These are phyloP conservation scores for Yponomeuta sedellus DNA, from an alignment of 2,888 invertebrate species.

Conservation along the genomic window DNA sequence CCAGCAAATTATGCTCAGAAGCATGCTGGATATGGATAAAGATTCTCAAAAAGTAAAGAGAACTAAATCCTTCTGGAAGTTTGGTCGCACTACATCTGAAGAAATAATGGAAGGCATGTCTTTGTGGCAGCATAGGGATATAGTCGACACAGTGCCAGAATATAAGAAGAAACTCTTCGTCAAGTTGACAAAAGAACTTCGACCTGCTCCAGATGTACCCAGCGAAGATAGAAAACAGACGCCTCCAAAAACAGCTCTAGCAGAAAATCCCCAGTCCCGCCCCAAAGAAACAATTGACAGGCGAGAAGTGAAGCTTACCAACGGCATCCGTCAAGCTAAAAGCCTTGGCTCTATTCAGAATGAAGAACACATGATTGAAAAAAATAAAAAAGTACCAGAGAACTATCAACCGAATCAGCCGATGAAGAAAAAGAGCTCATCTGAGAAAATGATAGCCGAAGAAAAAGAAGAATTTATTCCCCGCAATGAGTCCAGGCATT, in stretches of 20 bases:
- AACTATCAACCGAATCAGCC: conserved; percentile 47
- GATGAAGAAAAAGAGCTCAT: conserved; percentile 61
- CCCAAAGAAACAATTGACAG: conserved; percentile 67
- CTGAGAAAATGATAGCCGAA: conserved; percentile 63
- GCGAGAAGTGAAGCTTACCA: conserved; percentile 57
- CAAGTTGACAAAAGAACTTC: conserved; percentile 61
- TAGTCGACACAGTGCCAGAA: conserved; percentile 82
- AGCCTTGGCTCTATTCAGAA: conserved; percentile 68
- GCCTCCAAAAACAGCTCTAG: conserved; percentile 42
- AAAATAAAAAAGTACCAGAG: conserved; percentile 41
- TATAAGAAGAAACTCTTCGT: conserved; percentile 69
- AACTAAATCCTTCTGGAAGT: conserved; percentile 91
- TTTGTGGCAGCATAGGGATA: conserved; percentile 89
- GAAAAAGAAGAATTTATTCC: conserved; percentile 62
- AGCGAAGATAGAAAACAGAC: conserved; percentile 42
- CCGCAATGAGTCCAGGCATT: conserved; percentile 66
- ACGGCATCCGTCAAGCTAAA: conserved; percentile 66
- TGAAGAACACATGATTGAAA: conserved; percentile 50
- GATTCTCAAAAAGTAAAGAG: conserved; percentile 83
- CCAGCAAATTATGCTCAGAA: conserved; percentile 68
- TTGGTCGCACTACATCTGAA: conserved; percentile 82
- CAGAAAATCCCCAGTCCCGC: conserved; percentile 43
- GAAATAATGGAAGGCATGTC: conserved; percentile 92
- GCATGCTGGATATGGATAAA: conserved; percentile 73
- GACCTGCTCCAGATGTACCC: conserved; percentile 62